Evolutionary conservation across 2,888 invertebrate species (phyloP), one percentile per base, ranked within the genome.

Genomic region (Drosophila hawaiiensis): DNA sequence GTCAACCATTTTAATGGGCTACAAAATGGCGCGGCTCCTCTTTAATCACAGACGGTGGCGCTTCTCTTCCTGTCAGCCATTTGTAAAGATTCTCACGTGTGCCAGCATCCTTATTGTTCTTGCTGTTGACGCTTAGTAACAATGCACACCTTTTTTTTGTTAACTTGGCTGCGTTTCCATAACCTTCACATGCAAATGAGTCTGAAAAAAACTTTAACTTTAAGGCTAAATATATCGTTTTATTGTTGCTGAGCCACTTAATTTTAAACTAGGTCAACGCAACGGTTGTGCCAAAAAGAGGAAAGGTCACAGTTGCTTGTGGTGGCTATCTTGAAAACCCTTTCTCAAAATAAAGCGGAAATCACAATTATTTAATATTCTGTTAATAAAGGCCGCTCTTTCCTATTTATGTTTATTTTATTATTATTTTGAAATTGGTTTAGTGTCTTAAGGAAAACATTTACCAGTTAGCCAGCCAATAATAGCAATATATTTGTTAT

Each of bases 31-130:
- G 10, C 2, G 33, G 66, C 67, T 80, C 72, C 73, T 73, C 83
- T 81, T 89, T 83, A 89, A 89, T 89, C 82, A 80, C 81, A 78
- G 89, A 73, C 78, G 69, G 76, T 71, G 88, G 60, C 70, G 76
- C 78, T 64, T 68, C 67, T 75, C 61, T 78, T 76, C 62, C 74
- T 71, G 62, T 70, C 70, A 50, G 56, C 73, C 75, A 80, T 80
- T 84, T 84, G 80, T 58, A 75, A 70, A 76, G 77, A 74, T 73
- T 88, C 81, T 83, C 88, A 88, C 85, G 88, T 83, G 80, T 69
- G 74, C 54, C 54, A 58, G 54, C 68, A 35, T 55, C 52, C 71
- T 50, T 52, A 62, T 64, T 76, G 80, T 61, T 56, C 69, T 68
- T 76, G 68, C 39, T 65, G 68, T 70, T 69, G 61, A 63, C 47